A percentile compares a stretch with the other conserved stretches of the same genome.
Evolutionary conservation across 2,888 invertebrate genomes (phyloP).

Genomic region (Eupithecia centaureata): DNA sequence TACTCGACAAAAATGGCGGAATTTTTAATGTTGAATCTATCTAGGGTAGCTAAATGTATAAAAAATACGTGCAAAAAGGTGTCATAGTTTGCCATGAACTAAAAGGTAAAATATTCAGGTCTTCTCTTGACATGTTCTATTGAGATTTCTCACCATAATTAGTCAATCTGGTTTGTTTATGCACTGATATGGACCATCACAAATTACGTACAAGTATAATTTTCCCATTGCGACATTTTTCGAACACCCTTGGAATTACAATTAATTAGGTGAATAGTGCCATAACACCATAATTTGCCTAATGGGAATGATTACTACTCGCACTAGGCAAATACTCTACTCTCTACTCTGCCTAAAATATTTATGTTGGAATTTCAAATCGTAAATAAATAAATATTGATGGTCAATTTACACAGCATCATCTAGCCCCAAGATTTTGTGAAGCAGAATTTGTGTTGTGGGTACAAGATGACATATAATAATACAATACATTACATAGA

Average conservation of each 20-base stretch:
- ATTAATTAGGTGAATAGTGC: conserved; percentile 11
- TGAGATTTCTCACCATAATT: conserved; percentile 16
- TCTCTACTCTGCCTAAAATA: neutral
- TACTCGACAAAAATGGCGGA: no score
- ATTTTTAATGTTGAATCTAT: neutral
- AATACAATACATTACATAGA: no score
- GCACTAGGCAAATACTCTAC: no score
- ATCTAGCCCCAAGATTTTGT: no score
- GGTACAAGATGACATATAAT: no score
- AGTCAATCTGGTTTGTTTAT: conserved; percentile 13
- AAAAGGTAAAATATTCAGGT: conserved; percentile 25
- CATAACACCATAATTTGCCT: neutral
- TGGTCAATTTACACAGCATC: no score
- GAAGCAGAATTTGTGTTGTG: no score
- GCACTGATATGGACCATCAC: conserved; percentile 23
- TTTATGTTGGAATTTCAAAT: no score
- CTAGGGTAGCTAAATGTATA: neutral
- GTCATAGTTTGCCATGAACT: conserved; percentile 18
- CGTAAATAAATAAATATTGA: no score
- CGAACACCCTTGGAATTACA: conserved; percentile 19
- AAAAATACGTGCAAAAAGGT: neutral
- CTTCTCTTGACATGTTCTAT: conserved; percentile 18
- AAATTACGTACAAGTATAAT: conserved; percentile 11
- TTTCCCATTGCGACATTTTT: conserved; percentile 27
- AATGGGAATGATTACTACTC: neutral